Conservation (phyloP, 2,797 vertebrate species). For the Premnoplex brunnescens region DNA sequence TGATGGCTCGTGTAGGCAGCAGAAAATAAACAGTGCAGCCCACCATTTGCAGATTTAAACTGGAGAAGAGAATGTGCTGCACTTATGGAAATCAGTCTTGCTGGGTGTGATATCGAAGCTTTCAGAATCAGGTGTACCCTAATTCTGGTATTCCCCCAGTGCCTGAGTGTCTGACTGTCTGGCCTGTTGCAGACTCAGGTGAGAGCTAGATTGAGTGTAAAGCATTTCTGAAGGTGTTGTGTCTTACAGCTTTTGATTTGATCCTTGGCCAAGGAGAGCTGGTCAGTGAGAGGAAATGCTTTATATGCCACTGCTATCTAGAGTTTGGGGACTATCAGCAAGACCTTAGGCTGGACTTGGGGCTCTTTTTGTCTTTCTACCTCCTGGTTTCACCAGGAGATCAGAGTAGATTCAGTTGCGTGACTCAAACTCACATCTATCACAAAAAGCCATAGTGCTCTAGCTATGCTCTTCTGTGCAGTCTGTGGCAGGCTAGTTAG, state of each 20-base stretch:
- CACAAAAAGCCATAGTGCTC: fast-evolving
- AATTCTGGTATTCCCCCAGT: neutral
- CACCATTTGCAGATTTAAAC: neutral
- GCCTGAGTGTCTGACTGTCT: neutral
- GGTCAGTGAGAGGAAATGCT: neutral
- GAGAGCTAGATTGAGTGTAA: neutral
- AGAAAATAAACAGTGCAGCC: slow-evolving; percentile 26
- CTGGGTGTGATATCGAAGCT: neutral
- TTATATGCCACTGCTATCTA: neutral
- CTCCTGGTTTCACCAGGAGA: neutral
- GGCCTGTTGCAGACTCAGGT: neutral
- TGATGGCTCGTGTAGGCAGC: slow-evolving; percentile 12
- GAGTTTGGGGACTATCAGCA: neutral
- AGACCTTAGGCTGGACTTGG: neutral
- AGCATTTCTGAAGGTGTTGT: neutral
- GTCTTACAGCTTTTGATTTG: neutral
- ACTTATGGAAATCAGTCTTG: neutral
- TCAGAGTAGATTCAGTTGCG: neutral
- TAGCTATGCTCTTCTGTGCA: neutral
- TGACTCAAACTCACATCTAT: neutral
- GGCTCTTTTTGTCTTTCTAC: neutral
- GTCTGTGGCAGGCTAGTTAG: neutral
- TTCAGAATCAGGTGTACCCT: neutral
- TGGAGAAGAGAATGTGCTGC: neutral
- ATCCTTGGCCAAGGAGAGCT: neutral